Percentiles rank a stretch among this genome's conserved stretches.
These are phyloP conservation scores for Nephrotoma guestfalica DNA, from an alignment of 2,888 invertebrate species.

Conservation along the genomic window DNA sequence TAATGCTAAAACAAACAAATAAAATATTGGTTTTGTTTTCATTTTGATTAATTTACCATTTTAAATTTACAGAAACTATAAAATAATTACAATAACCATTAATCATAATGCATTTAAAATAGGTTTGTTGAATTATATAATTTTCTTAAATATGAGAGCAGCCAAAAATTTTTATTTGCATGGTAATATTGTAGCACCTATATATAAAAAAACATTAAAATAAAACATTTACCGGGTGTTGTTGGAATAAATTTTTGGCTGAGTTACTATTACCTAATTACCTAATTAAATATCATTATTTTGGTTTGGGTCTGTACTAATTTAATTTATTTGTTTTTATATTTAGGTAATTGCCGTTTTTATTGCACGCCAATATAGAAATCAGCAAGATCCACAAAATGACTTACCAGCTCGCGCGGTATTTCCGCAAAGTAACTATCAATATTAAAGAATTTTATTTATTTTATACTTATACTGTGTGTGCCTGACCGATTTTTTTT, in stretches of 20 bases:
- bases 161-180: not conserved
- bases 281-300: not conserved
- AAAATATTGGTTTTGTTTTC: not conserved
- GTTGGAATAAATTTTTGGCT: not conserved
- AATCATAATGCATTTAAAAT: not conserved
- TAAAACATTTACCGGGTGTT: not conserved
- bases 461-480: not conserved
- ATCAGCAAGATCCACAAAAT: slow-evolving; percentile 61
- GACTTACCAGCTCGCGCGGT: slow-evolving; percentile 59
- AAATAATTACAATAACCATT: not conserved
- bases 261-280: not conserved
- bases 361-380: slow-evolving; percentile 64
- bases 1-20: not conserved
- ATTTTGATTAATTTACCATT: not conserved
- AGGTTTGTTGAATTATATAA: not conserved
- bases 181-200: not conserved
- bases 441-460: slow-evolving; percentile 18
- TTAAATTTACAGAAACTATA: not conserved
- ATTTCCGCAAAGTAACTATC: slow-evolving; percentile 39
- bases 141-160: not conserved
- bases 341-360: slow-evolving; percentile 70
- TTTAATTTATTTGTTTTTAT: slow-evolving; percentile 12
- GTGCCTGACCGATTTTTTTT: too few species aligned
- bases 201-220: not conserved
- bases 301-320: not conserved